Evolutionary conservation across 2,888 invertebrate genomes (phyloP).

Genomic region (Acanthosepion lycidas): DNA sequence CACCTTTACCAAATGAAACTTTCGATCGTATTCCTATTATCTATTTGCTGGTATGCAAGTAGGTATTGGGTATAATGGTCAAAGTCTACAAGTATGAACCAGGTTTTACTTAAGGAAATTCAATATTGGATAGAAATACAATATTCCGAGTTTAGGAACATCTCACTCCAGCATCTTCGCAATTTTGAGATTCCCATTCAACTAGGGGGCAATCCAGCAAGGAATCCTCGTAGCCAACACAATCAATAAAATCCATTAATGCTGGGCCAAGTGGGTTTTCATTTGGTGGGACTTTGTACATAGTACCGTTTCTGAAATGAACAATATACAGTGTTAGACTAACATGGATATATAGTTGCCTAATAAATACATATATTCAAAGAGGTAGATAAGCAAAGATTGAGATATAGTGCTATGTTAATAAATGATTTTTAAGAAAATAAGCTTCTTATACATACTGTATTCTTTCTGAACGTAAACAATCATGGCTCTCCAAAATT

Average conservation of each 20-base stretch:
- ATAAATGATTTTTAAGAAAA: no score
- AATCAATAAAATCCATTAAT: background rate
- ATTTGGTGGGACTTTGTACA: background rate
- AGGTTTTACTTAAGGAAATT: background rate
- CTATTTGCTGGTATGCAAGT: no score
- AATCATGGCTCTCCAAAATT: no score
- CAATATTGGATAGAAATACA: background rate
- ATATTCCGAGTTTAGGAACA: background rate
- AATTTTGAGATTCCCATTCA: background rate
- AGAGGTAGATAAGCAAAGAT: no score
- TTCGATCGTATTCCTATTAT: no score
- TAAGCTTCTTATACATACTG: no score
- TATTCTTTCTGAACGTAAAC: no score
- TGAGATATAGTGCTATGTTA: no score
- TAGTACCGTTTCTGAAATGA: background rate
- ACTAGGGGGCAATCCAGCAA: background rate
- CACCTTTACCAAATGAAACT: no score
- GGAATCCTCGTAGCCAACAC: background rate
- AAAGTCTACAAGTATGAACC: background rate
- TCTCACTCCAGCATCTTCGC: background rate
- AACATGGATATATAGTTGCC: no score
- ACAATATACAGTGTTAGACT: background rate
- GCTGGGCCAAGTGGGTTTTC: background rate
- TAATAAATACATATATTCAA: no score
- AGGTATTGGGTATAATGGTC: background rate